Conservation (phyloP, 2,888 invertebrate genomes). For the Amorpha juglandis region DNA sequence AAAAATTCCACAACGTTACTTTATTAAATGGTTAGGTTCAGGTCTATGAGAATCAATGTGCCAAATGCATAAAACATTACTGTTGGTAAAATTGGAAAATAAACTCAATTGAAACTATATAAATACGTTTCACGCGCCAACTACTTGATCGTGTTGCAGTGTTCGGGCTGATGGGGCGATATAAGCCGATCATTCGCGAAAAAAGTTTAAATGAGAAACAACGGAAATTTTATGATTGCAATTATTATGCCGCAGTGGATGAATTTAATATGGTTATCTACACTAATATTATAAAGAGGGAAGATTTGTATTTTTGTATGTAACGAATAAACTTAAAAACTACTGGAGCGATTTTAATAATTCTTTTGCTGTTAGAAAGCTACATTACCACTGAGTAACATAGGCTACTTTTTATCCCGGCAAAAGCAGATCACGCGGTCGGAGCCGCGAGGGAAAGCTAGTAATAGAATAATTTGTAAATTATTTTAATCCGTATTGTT, state of each 20-base stretch:
- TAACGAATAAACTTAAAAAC: too few relatives aligned
- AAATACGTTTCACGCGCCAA: slow-evolving; percentile 73
- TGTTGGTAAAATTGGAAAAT: slow-evolving; percentile 42
- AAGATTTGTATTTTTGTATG: too few relatives aligned
- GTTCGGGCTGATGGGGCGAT: slow-evolving; percentile 72
- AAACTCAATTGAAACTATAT: slow-evolving; percentile 67
- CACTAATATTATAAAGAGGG: too few relatives aligned
- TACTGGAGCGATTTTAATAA: too few relatives aligned
- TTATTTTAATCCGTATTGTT: too few relatives aligned
- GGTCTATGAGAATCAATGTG: neutral
- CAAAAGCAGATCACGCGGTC: too few relatives aligned
- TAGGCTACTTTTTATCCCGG: too few relatives aligned
- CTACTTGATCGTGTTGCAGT: slow-evolving; percentile 74
- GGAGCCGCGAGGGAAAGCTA: too few relatives aligned
- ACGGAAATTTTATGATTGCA: slow-evolving; percentile 2
- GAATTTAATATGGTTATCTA: neutral
- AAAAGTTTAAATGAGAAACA: slow-evolving; percentile 54
- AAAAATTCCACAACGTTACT: neutral
- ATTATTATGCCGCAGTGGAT: neutral
- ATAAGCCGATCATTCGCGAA: slow-evolving; percentile 76
- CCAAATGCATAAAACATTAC: slow-evolving; percentile 35
- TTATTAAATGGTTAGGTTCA: neutral
- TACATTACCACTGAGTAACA: too few relatives aligned
- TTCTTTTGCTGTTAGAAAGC: too few relatives aligned
- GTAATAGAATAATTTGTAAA: too few relatives aligned